Evolutionary conservation across 2,888 invertebrate genomes (phyloP).

Genomic region (Mesorhabditis belari): DNA sequence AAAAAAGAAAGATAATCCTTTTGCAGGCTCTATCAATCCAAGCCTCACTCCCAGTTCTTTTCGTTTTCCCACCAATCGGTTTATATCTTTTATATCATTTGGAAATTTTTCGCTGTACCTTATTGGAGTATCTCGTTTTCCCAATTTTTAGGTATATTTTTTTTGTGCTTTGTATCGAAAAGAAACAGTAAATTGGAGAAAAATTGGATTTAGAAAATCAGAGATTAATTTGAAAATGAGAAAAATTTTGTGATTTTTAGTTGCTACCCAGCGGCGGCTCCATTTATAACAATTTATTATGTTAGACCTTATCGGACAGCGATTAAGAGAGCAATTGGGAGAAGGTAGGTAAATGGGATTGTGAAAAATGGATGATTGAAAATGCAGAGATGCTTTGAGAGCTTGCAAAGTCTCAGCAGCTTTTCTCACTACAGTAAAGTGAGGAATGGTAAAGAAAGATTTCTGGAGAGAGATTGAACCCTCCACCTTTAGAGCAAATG

Average conservation of each 20-base stretch:
- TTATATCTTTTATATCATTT: constrained; percentile 33
- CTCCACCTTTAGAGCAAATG: too few relatives aligned
- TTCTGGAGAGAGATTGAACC: too few relatives aligned
- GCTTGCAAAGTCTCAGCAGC: too few relatives aligned
- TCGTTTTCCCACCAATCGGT: constrained; percentile 36
- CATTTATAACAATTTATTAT: constrained; percentile 27
- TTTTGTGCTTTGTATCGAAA: too few relatives aligned
- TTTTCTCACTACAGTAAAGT: too few relatives aligned
- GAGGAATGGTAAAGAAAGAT: too few relatives aligned
- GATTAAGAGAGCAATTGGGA: constrained; percentile 5
- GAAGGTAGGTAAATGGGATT: too few relatives aligned
- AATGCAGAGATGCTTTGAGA: too few relatives aligned
- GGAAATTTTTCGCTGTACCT: constrained; percentile 23
- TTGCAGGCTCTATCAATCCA: constrained; percentile 31
- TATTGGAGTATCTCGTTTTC: constrained; percentile 31
- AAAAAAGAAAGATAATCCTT: neutral
- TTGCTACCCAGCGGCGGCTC: constrained; percentile 15
- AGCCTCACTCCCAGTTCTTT: constrained; percentile 30
- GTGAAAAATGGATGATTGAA: too few relatives aligned
- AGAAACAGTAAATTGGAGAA: too few relatives aligned
- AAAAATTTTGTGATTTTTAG: constrained; percentile 18
- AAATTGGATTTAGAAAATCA: too few relatives aligned
- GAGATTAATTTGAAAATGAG: too few relatives aligned
- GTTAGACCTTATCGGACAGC: constrained; percentile 26
- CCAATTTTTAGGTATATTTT: constrained; percentile 23